Base-by-base conservation (phyloP, 2,888 invertebrate species). In the Nowickia ferox region DNA sequence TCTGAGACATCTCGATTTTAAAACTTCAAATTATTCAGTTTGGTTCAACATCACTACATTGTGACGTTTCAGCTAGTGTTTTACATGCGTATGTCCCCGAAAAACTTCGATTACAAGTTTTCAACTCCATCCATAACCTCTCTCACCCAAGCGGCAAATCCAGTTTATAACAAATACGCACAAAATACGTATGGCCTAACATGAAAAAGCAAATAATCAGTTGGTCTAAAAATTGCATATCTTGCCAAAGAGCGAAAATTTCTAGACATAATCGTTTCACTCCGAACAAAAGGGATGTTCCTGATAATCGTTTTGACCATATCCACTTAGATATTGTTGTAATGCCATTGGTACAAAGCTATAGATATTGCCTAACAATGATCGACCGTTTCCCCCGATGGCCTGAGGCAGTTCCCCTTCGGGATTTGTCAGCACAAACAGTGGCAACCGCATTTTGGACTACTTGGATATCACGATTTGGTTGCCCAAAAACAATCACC, bases 311-410 rank as follows among this genome's bases (percentile, higher is more conserved):
- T 30, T 30, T 30, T 30, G 30, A 30, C 4, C 92, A 92, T 82
- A 88, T 93, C 15, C 92, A 93, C 87, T 88, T 93, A 10, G 93
- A 93, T 87, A 30, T 30, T 30, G 30, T 30, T 30, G 30, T 30
- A 30, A 30, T 30, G 30, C 30, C 30, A 30, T 30, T 30, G 4
- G 30, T 30, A 30, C 30, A 30, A 30, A 4, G 30, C 30, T 30
- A 30, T 30, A 30, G 30, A 4, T 30, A 30, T 30, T 30, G 30
- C 30, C 30, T 30, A 30, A 30, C 30, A 30, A 30, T 30, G 30
- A 30, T 30, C 30, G 30, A 30, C 30, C 30, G 30, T 30, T 30
- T 30, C 30, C 4, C 30, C 4, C 2, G 30, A 30, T 30, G 30
- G 30, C 30, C 30, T 30, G 30, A 30, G 30, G 2, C 30, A 30